phyloP scores from a whole-genome alignment of 2,888 invertebrate species.

The Ellobium chinense region DNA sequence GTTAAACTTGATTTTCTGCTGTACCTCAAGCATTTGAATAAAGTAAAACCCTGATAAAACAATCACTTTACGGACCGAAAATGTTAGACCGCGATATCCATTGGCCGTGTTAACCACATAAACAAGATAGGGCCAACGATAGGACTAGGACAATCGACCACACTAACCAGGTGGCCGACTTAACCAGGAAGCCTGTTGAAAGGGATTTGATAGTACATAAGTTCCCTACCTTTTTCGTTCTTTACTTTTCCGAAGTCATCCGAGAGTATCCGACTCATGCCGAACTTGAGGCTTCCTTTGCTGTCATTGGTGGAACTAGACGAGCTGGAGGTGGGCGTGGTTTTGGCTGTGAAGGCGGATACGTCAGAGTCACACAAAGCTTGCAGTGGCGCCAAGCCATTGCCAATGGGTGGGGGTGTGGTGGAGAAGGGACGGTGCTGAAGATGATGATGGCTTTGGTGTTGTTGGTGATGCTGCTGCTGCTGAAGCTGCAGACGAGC shows the following conservation, averaged over 20 bases:
- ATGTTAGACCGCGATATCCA: too few species aligned
- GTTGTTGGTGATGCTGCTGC: background rate
- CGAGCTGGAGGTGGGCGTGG: background rate
- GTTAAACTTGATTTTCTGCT: too few species aligned
- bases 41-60: too few species aligned
- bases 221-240: constrained; percentile 47
- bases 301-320: background rate
- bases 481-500: constrained; percentile 9
- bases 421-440: constrained; percentile 20
- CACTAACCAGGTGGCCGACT: too few species aligned
- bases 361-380: constrained; percentile 65
- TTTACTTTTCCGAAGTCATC: constrained; percentile 51
- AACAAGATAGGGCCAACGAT: too few species aligned
- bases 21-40: too few species aligned
- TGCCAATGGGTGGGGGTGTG: constrained; percentile 28
- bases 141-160: too few species aligned
- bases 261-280: constrained; percentile 50
- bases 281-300: constrained; percentile 46
- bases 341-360: constrained; percentile 52
- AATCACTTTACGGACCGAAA: too few species aligned
- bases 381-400: constrained; percentile 65
- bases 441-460: constrained; percentile 7
- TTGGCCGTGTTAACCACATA: too few species aligned
- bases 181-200: too few species aligned
- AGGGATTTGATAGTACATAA: too few species aligned